Evolutionary conservation across 2,797 vertebrate species (phyloP).

Genomic region (Danio kyathit): DNA sequence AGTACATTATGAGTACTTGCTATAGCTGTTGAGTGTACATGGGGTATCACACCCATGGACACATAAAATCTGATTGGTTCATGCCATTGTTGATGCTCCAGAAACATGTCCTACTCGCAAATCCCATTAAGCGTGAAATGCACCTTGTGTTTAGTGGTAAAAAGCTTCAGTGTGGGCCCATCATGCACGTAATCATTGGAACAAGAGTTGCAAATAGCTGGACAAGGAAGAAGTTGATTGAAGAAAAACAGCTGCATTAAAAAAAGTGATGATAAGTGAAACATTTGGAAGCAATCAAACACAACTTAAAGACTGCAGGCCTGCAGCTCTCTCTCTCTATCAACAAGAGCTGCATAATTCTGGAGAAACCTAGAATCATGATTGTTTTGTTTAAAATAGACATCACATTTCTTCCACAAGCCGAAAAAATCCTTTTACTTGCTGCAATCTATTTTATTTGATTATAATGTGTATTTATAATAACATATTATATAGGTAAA

Average conservation of each 20-base stretch:
- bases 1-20: too few relatives aligned
- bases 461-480: too few relatives aligned
- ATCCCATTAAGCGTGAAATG: not conserved
- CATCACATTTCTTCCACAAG: too few relatives aligned
- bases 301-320: slow-evolving; percentile 19
- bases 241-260: not conserved
- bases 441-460: too few relatives aligned
- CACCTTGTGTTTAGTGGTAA: not conserved
- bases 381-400: too few relatives aligned
- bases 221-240: not conserved
- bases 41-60: too few relatives aligned
- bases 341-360: too few relatives aligned
- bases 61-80: not conserved
- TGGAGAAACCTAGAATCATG: too few relatives aligned
- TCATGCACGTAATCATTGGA: not conserved
- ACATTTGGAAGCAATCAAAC: slow-evolving; percentile 32
- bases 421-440: too few relatives aligned
- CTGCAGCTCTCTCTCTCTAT: not conserved
- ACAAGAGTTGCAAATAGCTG: slow-evolving; percentile 3
- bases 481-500: too few relatives aligned
- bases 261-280: not conserved
- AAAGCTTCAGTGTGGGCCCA: not conserved
- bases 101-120: slow-evolving; percentile 5
- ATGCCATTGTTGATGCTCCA: not conserved
- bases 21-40: too few relatives aligned